Evolutionary conservation across 2,113 vertebrate species (phyloP), one percentile per base, ranked within the genome.

Genomic region (Cyrtonyx montezumae): DNA sequence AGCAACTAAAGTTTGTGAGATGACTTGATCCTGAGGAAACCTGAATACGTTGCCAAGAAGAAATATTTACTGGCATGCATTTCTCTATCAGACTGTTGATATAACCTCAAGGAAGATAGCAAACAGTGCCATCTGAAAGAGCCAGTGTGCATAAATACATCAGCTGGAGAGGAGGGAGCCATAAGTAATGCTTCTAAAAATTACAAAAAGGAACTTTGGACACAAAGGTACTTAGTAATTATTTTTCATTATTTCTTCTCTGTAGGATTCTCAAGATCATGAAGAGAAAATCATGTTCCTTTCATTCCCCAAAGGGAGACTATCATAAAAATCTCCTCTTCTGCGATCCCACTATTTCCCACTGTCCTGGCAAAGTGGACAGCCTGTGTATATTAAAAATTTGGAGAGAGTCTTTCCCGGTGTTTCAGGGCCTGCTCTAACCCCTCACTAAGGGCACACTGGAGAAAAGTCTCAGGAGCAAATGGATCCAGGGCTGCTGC

Each of bases 81-180:
- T 88, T 80, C 56, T 75, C 34, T 87, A 87, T 92, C 83, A 84
- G 49, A 32, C 23, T 84, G 62, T 76, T 81, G 59, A 62, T 82
- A 77, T n/a, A 92, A 58, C n/a, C 58, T 79, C 42, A 77, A 83
- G 42, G 37, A 87, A 87, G 63, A 46, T 13, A 79, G 63, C 28
- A 84, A 87, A 73, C 28, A 77, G 66, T 75, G 62, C 74, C 59
- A 89, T 32, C 19, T 94, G 78, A 88, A 88, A 79, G 46, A 92
- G 3, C 7, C 26, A 79, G 40, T 46, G 45, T 49, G 82, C 62
- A 48, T 20, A 87, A 84, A 92, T 59, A 74, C 2, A 63, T 20
- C 67, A 74, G 45, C 79, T 9, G 13, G 19, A 73, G 59, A 81
- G 18, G 25, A 84, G 7, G 11, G 8, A 93, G 18, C 12, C 20